phyloP scores from a whole-genome alignment of 2,797 vertebrate genomes.

The Heterohyrax brucei region DNA sequence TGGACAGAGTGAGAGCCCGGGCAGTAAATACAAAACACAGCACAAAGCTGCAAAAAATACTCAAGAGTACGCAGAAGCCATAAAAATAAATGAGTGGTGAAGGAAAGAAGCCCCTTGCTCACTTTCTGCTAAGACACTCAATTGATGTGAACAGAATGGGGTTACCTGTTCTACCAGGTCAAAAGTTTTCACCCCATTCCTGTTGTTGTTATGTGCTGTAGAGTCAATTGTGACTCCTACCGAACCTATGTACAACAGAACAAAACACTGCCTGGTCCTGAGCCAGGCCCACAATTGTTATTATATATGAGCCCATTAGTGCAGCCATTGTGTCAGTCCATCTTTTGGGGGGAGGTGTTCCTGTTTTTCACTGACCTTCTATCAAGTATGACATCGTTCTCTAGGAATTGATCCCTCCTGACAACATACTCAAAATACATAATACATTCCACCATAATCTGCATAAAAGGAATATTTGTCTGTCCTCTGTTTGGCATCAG shows the following conservation, averaged over 20 bases:
- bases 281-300: too few species aligned
- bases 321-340: too few species aligned
- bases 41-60: background rate
- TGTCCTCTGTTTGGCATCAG: background rate
- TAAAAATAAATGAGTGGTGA: background rate
- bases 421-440: too few species aligned
- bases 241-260: too few species aligned
- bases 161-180: background rate
- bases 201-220: too few species aligned
- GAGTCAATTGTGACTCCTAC: too few species aligned
- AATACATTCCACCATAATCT: background rate
- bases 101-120: background rate
- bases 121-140: background rate
- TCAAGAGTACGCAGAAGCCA: background rate
- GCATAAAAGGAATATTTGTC: background rate
- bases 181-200: background rate
- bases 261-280: too few species aligned
- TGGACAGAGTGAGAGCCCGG: background rate
- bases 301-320: too few species aligned
- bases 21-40: conserved; percentile 4
- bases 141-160: background rate
- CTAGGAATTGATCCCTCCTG: too few species aligned
- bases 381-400: too few species aligned
- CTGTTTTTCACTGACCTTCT: too few species aligned
- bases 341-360: too few species aligned